Conservation (phyloP, 2,797 vertebrate genomes). For the Limosa lapponica region DNA sequence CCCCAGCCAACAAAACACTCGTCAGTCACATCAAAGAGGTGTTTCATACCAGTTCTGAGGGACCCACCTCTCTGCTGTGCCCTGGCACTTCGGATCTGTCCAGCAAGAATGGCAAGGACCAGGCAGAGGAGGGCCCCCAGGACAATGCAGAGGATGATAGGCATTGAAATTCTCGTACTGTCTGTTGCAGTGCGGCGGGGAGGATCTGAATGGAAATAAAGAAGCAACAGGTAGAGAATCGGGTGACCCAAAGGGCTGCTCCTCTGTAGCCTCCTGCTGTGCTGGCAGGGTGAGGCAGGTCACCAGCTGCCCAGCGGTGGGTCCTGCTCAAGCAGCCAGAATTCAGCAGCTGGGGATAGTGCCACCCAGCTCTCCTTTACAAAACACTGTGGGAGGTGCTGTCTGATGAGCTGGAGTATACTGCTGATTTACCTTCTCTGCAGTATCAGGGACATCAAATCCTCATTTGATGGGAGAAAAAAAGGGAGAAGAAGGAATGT, state of each 20-base stretch:
- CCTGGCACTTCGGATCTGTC: slow-evolving; percentile 1
- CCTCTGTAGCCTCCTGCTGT: background rate
- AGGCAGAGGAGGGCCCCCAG: slow-evolving; percentile 43
- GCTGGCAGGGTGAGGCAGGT: background rate
- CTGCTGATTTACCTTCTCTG: background rate
- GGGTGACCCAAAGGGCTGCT: background rate
- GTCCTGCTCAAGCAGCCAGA: background rate
- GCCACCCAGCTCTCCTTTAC: background rate
- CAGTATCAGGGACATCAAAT: background rate
- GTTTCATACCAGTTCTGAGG: background rate
- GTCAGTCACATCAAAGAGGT: background rate
- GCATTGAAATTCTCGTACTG: background rate
- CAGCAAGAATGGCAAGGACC: slow-evolving; percentile 35
- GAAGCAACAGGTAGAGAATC: background rate
- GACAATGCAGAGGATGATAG: slow-evolving; percentile 52
- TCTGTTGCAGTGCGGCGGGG: background rate
- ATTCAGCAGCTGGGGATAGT: background rate
- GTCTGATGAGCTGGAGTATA: background rate
- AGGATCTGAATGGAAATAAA: background rate
- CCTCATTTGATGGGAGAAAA: background rate
- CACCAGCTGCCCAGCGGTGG: background rate
- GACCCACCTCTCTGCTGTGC: slow-evolving; percentile 18
- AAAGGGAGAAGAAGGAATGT: background rate
- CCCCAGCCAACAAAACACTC: background rate
- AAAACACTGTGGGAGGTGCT: background rate